These are phyloP conservation scores for Lymantria dispar DNA, from an alignment of 2,888 invertebrate genomes.

Conservation along the genomic window DNA sequence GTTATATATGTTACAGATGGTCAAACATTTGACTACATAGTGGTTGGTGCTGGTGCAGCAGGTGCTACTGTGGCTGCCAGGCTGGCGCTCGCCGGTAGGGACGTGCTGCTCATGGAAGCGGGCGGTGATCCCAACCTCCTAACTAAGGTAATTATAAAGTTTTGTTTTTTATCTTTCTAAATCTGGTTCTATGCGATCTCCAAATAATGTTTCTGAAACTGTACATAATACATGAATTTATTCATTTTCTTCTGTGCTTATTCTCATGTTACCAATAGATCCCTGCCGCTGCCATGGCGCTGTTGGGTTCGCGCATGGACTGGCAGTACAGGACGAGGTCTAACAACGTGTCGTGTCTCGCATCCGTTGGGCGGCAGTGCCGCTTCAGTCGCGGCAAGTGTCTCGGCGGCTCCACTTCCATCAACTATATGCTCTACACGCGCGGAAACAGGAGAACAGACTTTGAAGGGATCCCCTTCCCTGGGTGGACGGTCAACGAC, in stretches of 20 bases:
- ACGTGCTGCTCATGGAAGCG: constrained; percentile 57
- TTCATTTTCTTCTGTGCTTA: no score
- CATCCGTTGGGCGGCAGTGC: constrained; percentile 40
- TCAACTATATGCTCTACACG: constrained; percentile 63
- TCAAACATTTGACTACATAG: constrained; percentile 69
- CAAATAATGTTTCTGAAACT: background rate
- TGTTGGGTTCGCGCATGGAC: constrained; percentile 1
- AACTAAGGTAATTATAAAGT: constrained; percentile 32
- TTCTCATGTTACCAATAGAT: background rate
- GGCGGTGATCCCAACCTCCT: constrained; percentile 45
- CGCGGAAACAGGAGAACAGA: constrained; percentile 51
- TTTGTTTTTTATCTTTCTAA: background rate
- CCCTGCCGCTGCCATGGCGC: background rate
- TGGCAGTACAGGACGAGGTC: constrained; percentile 5
- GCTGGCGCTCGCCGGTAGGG: constrained; percentile 45
- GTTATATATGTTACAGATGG: constrained; percentile 38
- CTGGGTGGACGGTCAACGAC: constrained; percentile 58
- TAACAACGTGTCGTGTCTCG: constrained; percentile 50
- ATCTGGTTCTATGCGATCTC: background rate
- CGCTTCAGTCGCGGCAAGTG: constrained; percentile 55
- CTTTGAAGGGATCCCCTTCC: constrained; percentile 42
- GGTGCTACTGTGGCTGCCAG: constrained; percentile 52
- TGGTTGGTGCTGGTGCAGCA: constrained; percentile 73
- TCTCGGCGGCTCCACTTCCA: constrained; percentile 63
- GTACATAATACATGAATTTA: background rate